phyloP scores from a whole-genome alignment of 2,888 invertebrate genomes.

The Epinotia ramella region DNA sequence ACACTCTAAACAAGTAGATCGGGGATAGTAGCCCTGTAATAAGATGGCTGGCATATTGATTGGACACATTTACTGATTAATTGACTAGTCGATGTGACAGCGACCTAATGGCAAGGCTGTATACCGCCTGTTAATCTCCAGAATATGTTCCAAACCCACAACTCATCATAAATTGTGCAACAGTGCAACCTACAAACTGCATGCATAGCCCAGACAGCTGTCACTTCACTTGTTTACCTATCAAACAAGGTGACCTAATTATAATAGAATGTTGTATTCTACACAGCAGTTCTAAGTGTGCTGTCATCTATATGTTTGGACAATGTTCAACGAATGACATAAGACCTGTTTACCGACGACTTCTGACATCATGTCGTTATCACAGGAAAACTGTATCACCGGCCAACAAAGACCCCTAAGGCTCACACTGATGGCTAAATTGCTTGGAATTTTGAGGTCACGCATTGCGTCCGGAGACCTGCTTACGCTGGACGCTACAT shows the following conservation, averaged over 20 bases:
- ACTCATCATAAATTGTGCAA: no score
- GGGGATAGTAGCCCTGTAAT: no score
- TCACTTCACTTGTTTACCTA: slow-evolving; percentile 38
- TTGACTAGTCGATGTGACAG: no score
- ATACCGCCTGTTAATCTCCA: no score
- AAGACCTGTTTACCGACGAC: slow-evolving; percentile 60
- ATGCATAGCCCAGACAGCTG: neutral
- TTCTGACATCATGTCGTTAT: slow-evolving; percentile 72
- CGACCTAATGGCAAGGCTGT: no score
- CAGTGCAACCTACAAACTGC: neutral
- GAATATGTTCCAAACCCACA: no score
- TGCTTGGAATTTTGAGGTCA: slow-evolving; percentile 55
- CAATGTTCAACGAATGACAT: slow-evolving; percentile 51
- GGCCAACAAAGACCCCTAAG: slow-evolving; percentile 58
- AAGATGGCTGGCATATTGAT: no score
- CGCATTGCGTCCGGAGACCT: slow-evolving; percentile 59
- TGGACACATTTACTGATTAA: no score
- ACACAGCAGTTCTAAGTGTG: slow-evolving; percentile 25
- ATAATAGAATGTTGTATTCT: slow-evolving; percentile 38
- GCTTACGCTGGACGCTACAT: slow-evolving; percentile 51
- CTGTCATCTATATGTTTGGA: slow-evolving; percentile 45
- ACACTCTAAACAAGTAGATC: no score
- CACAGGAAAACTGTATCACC: slow-evolving; percentile 54
- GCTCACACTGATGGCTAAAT: slow-evolving; percentile 52
- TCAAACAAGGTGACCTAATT: slow-evolving; percentile 45